phyloP scores from a whole-genome alignment of 2,113 vertebrate genomes.

The Clarias batrachus region DNA sequence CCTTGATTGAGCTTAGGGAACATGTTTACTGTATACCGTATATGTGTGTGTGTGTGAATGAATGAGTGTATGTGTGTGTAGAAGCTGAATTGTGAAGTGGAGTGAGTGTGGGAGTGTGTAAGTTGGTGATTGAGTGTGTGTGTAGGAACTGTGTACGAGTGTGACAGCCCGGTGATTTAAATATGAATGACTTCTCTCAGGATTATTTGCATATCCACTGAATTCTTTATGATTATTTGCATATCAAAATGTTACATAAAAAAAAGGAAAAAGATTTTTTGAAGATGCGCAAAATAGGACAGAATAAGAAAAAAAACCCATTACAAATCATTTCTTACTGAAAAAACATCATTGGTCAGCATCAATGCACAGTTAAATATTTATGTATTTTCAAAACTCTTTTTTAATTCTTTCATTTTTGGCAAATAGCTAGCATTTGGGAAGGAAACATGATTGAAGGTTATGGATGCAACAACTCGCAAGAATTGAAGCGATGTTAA shows the following conservation, averaged over 20 bases:
- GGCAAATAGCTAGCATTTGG: not conserved
- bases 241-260: not conserved
- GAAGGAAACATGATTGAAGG: not conserved
- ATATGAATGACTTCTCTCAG: not conserved
- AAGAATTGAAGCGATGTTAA: not conserved
- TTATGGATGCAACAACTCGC: not conserved
- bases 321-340: not conserved
- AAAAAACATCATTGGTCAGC: not conserved
- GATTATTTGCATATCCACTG: not conserved
- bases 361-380: not conserved
- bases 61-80: slow-evolving; percentile 50
- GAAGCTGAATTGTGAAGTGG: not conserved
- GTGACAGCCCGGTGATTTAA: not conserved
- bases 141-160: not conserved
- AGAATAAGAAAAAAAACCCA: not conserved
- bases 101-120: not conserved
- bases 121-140: not conserved
- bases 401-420: not conserved
- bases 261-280: not conserved
- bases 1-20: not conserved
- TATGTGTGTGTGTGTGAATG: slow-evolving; percentile 27
- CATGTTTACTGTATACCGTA: not conserved
- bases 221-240: not conserved
- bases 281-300: not conserved
- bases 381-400: not conserved